Evolutionary conservation across 2,113 vertebrate species (phyloP), one percentile per base, ranked within the genome.

Genomic region (Acrocephalus arundinaceus): DNA sequence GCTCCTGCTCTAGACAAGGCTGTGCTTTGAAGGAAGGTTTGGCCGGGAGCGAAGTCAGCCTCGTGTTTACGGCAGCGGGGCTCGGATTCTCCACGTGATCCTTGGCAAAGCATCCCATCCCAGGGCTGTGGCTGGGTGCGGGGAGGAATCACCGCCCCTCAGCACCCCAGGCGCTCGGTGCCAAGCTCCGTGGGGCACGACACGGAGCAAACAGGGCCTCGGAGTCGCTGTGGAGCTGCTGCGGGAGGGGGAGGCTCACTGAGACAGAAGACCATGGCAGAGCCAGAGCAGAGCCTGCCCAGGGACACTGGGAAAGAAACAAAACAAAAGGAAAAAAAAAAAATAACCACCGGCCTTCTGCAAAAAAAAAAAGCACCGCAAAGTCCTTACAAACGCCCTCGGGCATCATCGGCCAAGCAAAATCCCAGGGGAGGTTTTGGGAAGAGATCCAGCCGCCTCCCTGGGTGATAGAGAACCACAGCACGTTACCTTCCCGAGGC

Each of bases 1-100:
- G 82, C 3, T 54, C 63, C 30, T 54, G 33, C 82, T 76, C 33
- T 1, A 49, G 46, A 61, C 78, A 66, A 62, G 82, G 85, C 78
- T 85, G 55, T 11, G 12, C 63, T 63, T 52, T 48, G 77, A 61
- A 67, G 57, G 84, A 90, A 49, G 62, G 62, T n/a, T 95, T 90
- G 84, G 89, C 89, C 65, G 49, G 49, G 23, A 93, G 68, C 57
- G 55, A 59, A 71, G 15, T 58, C 54, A 83, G 62, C 23, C 31
- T 74, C 4, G 13, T 89, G 85, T 71, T 81, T n/a, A 67, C 2
- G 14, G 81, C 89, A 78, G 43, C 0, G 0, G 55, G 79, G 13
- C 46, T 83, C 0, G 2, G 23, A 46, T 70, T 76, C 71, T 55
- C 66, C 3, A 0, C 6, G 33, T 57, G 86, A 84, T 67, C 61